Percentiles rank a stretch among this genome's conserved stretches.
These are phyloP conservation scores for Neoaliturus tenellus DNA, from an alignment of 2,888 invertebrate genomes.

Conservation along the genomic window DNA sequence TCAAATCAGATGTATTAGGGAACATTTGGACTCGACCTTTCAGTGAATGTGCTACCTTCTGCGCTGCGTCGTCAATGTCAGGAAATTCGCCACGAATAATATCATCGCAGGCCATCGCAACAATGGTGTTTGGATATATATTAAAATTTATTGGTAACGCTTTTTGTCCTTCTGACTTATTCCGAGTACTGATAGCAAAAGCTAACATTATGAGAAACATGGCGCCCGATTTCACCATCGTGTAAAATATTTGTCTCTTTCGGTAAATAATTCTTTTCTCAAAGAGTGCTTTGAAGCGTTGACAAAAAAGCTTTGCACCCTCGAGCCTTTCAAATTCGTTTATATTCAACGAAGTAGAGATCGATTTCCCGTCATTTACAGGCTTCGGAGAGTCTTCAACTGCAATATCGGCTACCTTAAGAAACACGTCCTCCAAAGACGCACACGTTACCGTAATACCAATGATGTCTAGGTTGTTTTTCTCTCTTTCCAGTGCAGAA, in stretches of 20 bases:
- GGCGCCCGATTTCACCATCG: not conserved
- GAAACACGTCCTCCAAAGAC: constrained; percentile 95
- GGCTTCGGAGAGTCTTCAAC: not conserved
- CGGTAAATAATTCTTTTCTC: not conserved
- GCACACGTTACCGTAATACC: constrained; percentile 90
- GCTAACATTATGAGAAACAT: not conserved
- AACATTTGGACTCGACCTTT: not conserved
- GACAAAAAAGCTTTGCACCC: not conserved
- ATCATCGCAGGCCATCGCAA: not conserved
- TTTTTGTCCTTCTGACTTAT: not conserved
- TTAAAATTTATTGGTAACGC: not conserved
- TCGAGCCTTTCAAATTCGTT: not conserved
- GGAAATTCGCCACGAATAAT: not conserved
- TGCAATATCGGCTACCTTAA: constrained; percentile 76
- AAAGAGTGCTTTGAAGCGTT: not conserved
- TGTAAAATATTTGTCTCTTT: not conserved
- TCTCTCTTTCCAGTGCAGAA: constrained; percentile 77
- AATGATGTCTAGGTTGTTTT: constrained; percentile 79
- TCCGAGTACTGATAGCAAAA: not conserved
- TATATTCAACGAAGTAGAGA: not conserved
- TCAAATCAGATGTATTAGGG: not conserved
- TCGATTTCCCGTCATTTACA: not conserved
- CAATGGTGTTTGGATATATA: not conserved
- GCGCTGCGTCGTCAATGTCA: not conserved
- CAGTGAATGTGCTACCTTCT: not conserved